phyloP scores from a whole-genome alignment of 2,797 vertebrate genomes.

The Sus cebifrons region DNA sequence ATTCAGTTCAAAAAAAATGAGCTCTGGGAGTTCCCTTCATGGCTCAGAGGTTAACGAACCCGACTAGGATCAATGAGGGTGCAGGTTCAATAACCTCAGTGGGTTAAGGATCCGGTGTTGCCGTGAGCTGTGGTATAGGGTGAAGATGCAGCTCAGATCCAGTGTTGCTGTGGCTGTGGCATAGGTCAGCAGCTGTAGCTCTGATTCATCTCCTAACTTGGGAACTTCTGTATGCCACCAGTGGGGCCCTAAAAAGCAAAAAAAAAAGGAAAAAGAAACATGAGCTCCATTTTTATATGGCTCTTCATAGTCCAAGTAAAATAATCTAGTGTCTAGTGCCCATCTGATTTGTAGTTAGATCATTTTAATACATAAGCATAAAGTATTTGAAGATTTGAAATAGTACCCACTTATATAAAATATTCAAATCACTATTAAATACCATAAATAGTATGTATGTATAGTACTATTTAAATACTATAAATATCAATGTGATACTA shows the following conservation, averaged over 20 bases:
- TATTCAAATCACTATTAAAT: background rate
- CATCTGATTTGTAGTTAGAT: slow-evolving; percentile 20
- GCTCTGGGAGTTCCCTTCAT: background rate
- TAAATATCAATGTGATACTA: background rate
- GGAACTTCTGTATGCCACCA: no score
- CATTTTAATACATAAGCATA: background rate
- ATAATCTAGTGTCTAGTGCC: background rate
- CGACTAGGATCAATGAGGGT: no score
- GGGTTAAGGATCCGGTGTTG: no score
- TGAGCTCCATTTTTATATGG: background rate
- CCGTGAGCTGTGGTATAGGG: no score
- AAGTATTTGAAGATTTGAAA: slow-evolving; percentile 41
- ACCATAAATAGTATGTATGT: background rate
- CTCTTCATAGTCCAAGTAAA: slow-evolving; percentile 14
- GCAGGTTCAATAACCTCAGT: no score
- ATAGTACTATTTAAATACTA: background rate
- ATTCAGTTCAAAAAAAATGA: slow-evolving; percentile 29
- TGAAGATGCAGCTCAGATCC: no score
- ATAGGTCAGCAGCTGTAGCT: no score
- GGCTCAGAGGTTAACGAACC: no score
- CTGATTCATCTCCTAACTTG: no score
- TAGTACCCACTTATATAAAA: background rate
- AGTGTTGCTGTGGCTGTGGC: no score
- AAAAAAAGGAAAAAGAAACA: slow-evolving; percentile 63
- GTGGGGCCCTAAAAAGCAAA: background rate